A percentile compares a stretch with the other conserved stretches of the same genome.
Conservation (phyloP, 2,888 invertebrate species). For the Leptinotarsa juncta region DNA sequence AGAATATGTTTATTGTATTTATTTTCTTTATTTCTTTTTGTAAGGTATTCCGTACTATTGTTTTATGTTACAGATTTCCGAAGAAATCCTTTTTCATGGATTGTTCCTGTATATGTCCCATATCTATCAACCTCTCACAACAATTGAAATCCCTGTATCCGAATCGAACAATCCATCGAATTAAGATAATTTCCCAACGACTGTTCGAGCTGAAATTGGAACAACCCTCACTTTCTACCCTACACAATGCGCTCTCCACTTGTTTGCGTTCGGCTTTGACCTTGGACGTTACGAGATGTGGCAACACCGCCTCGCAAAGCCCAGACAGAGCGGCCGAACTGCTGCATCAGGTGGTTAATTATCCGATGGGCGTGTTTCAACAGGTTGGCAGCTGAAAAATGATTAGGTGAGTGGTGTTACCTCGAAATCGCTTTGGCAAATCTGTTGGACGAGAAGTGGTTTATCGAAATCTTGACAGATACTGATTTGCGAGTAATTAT, state of each 20-base stretch:
- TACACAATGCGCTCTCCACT: conserved; percentile 1
- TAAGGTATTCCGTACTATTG: too few species aligned
- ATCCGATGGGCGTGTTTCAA: conserved; percentile 30
- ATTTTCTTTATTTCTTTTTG: too few species aligned
- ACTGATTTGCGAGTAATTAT: too few species aligned
- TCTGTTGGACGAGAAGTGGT: background rate
- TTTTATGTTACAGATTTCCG: too few species aligned
- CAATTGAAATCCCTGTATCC: too few species aligned
- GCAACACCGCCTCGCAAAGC: conserved; percentile 21
- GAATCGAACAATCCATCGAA: background rate
- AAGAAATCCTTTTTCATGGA: too few species aligned
- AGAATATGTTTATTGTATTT: too few species aligned
- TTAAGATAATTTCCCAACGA: background rate
- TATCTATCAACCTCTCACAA: too few species aligned
- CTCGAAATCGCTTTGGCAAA: background rate
- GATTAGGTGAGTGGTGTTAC: background rate
- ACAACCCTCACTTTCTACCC: conserved; percentile 19
- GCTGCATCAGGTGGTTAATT: conserved; percentile 40
- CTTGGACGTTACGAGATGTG: conserved; percentile 23
- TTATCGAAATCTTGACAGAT: background rate
- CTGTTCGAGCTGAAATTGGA: conserved; percentile 12
- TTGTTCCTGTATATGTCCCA: too few species aligned
- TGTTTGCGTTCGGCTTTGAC: conserved; percentile 25
- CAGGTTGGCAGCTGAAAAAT: conserved; percentile 29
- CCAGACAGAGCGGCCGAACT: conserved; percentile 30